Evolutionary conservation across 2,888 invertebrate genomes (phyloP).

Genomic region (Amphipoea oculea): DNA sequence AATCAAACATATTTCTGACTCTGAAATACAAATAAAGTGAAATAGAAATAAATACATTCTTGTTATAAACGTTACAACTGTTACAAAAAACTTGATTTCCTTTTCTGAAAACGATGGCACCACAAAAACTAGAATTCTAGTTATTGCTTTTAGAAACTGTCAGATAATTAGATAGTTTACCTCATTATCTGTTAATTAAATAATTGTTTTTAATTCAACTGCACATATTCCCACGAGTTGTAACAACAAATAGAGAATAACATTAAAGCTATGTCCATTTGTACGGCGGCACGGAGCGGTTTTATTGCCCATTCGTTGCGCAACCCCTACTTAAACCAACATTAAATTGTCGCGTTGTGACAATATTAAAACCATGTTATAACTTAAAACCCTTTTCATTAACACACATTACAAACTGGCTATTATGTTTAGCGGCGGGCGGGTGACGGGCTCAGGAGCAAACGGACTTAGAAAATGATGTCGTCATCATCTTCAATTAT

Average conservation of each 20-base stretch:
- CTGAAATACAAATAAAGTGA: not conserved
- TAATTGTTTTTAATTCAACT: constrained; percentile 46
- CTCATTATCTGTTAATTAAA: constrained; percentile 32
- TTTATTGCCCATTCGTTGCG: constrained; percentile 67
- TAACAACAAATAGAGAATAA: constrained; percentile 63
- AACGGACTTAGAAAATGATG: constrained; percentile 37
- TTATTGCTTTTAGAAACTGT: constrained; percentile 11
- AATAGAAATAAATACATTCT: not conserved
- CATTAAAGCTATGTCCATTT: constrained; percentile 64
- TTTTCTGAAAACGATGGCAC: not conserved
- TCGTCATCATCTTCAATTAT: constrained; percentile 17
- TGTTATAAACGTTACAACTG: not conserved
- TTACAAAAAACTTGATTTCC: not conserved
- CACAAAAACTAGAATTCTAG: constrained; percentile 6
- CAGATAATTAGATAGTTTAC: not conserved
- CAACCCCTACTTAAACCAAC: constrained; percentile 61
- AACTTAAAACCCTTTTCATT: constrained; percentile 65
- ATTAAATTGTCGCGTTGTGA: constrained; percentile 62
- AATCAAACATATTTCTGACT: not conserved
- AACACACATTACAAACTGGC: constrained; percentile 50
- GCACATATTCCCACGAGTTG: constrained; percentile 64
- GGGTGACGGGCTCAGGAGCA: constrained; percentile 18
- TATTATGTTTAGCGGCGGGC: constrained; percentile 54
- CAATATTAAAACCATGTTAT: constrained; percentile 65
- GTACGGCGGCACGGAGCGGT: constrained; percentile 57